A percentile compares a stretch with the other conserved stretches of the same genome.
Conservation (phyloP, 2,888 invertebrate genomes). For the Drosophila tripunctata region DNA sequence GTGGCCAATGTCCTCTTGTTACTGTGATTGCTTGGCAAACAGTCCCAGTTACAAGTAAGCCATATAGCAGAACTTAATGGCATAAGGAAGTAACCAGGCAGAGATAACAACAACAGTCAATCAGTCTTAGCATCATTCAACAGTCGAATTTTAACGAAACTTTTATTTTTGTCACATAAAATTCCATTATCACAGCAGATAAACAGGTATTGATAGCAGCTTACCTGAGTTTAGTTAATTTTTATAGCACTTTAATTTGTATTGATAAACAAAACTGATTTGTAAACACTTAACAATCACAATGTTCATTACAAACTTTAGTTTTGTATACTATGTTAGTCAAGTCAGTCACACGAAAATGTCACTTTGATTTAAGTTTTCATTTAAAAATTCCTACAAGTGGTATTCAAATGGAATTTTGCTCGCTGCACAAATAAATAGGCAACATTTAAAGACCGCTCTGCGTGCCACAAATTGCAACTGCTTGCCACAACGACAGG, state of each 20-base stretch:
- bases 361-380: not conserved
- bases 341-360: not conserved
- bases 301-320: not conserved
- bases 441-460: not conserved
- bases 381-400: not conserved
- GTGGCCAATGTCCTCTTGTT: conserved; percentile 28
- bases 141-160: conserved; percentile 8
- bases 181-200: not conserved
- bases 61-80: not conserved
- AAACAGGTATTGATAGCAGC: not conserved
- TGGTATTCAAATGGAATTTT: conserved; percentile 8
- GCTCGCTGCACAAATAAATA: conserved; percentile 29
- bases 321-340: not conserved
- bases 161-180: conserved; percentile 12
- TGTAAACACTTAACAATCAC: too few relatives aligned
- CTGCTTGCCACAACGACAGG: conserved; percentile 74
- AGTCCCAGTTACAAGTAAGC: conserved; percentile 7
- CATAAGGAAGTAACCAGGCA: conserved; percentile 17
- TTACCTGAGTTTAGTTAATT: not conserved
- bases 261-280: not conserved
- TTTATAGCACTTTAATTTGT: not conserved
- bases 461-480: conserved; percentile 31
- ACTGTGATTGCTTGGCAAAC: conserved; percentile 35
- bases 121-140: conserved; percentile 13
- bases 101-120: not conserved